Evolutionary conservation across 2,113 vertebrate species (phyloP).

Genomic region (Aptenodytes patagonicus): DNA sequence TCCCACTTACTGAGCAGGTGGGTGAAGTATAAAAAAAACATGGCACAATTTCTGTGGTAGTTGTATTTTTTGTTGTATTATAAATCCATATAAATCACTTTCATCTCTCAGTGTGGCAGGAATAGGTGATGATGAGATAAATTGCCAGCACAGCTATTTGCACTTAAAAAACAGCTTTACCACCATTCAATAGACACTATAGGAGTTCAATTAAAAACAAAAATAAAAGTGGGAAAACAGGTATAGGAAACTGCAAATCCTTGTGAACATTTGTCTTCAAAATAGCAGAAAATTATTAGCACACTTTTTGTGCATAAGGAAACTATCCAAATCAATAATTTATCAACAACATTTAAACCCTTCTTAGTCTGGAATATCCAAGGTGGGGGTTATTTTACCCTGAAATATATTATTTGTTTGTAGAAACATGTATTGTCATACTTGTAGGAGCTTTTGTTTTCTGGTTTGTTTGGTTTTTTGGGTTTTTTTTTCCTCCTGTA

Average conservation of each 20-base stretch:
- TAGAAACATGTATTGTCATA: not conserved
- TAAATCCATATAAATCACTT: slow-evolving; percentile 38
- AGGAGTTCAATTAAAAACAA: not conserved
- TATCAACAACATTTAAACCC: not conserved
- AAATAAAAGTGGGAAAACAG: not conserved
- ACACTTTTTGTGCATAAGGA: not conserved
- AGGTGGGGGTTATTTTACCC: not conserved
- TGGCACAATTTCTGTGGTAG: not conserved
- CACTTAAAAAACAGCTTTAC: not conserved
- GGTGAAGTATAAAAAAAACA: not conserved
- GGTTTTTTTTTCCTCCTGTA: too few species aligned
- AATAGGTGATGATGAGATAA: not conserved
- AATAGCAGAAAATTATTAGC: not conserved
- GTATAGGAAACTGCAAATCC: not conserved
- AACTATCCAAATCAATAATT: not conserved
- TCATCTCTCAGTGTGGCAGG: not conserved
- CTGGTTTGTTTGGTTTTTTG: not conserved
- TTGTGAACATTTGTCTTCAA: not conserved
- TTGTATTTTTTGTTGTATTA: not conserved
- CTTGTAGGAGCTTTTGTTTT: not conserved
- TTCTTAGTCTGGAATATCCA: not conserved
- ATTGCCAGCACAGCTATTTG: not conserved
- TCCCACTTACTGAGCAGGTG: slow-evolving; percentile 3
- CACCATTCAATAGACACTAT: not conserved
- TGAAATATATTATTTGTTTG: not conserved